Conservation (phyloP, 2,888 invertebrate species). For the Drosophila falleni region DNA sequence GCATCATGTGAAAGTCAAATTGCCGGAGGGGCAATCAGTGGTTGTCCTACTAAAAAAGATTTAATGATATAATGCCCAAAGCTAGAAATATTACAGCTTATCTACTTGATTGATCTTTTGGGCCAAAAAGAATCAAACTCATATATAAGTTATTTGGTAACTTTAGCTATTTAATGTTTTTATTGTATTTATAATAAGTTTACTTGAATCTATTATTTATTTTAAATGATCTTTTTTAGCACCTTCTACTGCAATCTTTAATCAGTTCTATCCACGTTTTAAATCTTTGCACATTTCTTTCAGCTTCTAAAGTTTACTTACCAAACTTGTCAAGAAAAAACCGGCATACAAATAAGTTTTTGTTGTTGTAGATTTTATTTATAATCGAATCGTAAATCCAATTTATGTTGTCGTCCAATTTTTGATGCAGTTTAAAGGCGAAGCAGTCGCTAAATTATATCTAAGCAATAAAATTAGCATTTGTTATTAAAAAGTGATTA, state of each 20-base stretch:
- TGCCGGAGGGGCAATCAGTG: conserved; percentile 43
- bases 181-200: neutral
- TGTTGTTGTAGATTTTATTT: conserved; percentile 9
- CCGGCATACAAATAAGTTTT: conserved; percentile 62
- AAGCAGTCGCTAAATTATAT: conserved; percentile 43
- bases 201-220: neutral
- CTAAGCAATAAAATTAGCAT: conserved; percentile 56
- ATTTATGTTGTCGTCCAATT: conserved; percentile 46
- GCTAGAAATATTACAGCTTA: conserved; percentile 17
- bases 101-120: neutral
- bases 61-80: conserved; percentile 29
- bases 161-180: neutral
- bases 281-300: neutral
- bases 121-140: neutral
- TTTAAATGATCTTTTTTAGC: neutral
- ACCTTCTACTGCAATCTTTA: neutral
- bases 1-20: conserved; percentile 64
- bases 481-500: conserved; percentile 56
- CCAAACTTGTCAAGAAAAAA: conserved; percentile 76
- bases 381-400: conserved; percentile 43
- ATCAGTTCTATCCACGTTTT: neutral
- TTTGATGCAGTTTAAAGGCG: conserved; percentile 38
- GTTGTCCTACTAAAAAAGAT: conserved; percentile 28
- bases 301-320: conserved; percentile 47
- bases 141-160: neutral